phyloP scores from a whole-genome alignment of 2,888 invertebrate genomes.

The Caenorhabditis becei region DNA sequence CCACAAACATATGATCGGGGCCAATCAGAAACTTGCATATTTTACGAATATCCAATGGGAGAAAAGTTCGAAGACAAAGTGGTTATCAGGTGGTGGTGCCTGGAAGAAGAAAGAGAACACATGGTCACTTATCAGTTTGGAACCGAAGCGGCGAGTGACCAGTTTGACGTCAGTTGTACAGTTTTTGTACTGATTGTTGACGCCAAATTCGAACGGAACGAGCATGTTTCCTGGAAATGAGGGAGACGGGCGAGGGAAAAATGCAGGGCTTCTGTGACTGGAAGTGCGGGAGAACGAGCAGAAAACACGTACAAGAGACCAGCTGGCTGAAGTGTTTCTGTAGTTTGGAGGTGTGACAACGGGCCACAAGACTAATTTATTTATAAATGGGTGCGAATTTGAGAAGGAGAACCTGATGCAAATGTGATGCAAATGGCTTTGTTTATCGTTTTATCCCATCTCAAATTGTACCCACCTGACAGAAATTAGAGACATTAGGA shows the following conservation, averaged over 20 bases:
- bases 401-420: no score
- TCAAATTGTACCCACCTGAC: no score
- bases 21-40: neutral
- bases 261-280: neutral
- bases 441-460: no score
- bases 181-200: slow-evolving; percentile 1
- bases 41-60: neutral
- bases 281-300: no score
- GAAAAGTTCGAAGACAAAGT: neutral
- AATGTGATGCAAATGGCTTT: no score
- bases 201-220: neutral
- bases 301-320: no score
- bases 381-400: no score
- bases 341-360: no score
- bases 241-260: neutral
- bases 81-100: neutral
- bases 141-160: neutral
- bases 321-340: no score
- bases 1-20: slow-evolving; percentile 41
- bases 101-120: neutral
- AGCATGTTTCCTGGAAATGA: neutral
- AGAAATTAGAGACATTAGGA: no score
- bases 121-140: slow-evolving; percentile 3
- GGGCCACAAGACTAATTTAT: no score
- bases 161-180: slow-evolving; percentile 7